Evolutionary conservation across 2,888 invertebrate genomes (phyloP), one percentile per base, ranked within the genome.

Genomic region (Hemaris fuciformis): DNA sequence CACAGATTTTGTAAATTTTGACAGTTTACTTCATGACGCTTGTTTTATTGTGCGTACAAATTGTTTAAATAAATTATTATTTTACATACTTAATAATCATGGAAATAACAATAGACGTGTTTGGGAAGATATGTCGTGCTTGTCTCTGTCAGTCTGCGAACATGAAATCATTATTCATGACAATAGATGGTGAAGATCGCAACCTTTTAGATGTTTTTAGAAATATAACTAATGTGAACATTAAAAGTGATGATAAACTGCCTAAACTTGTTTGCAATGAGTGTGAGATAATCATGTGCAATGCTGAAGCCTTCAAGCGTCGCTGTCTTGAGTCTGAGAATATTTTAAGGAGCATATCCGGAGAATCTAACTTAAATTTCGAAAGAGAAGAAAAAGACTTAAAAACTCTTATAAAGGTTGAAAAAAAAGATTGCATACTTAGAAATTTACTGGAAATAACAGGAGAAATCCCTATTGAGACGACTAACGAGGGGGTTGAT

Each of bases 231-330:
- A 83, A 86, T 79, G 75, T 84, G 62, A 76, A 80, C 65, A 72
- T 88, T 67, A 77, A 74, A 69, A 66, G 70, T 13, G 80, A 77
- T 34, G 83, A 87, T 68, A 74, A 64, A 61, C 74, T 86, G 45
- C 89, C 91, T 0, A 85, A 87, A 72, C 87, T 88, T 65, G 79
- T 92, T 61, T 92, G 91, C 71, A 66, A 65, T 57, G 83, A 84
- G 25, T 92, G 91, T 65, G 83, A 83, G 62, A 43, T 66, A 25
- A 73, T 80, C 20, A 71, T 91, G 73, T 73, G 70, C 27, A 85
- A 84, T 65, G 80, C 84, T 22, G 81, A 88, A 31, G 79, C 80
- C 22, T 90, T 91, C 60, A 89, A 84, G 73, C 80, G 79, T n/a
- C 84, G 81, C 1, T 91, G 88, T 64, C 64, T 83, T 1, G 77